Evolutionary conservation across 2,797 vertebrate genomes (phyloP), one percentile per base, ranked within the genome.

Genomic region (Tiaroga cobitis): DNA sequence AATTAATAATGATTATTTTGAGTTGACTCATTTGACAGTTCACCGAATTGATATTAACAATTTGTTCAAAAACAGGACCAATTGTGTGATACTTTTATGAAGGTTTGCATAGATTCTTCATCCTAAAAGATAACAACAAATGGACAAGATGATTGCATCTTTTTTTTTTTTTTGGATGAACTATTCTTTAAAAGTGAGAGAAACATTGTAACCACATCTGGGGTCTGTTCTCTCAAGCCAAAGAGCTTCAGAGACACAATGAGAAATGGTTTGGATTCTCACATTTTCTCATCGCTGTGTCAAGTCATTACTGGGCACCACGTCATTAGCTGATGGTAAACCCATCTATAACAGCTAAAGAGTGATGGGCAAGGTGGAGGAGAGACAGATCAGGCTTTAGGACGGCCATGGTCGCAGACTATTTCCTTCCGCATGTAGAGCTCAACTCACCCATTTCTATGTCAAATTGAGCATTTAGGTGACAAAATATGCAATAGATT

Each of bases 261-360:
- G 92, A 92, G 85, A 87, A 90, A 91, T 91, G 91, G 90, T 87
- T 87, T 90, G 90, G 87, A 89, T 90, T 90, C 90, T 93, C 91
- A 91, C 87, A 91, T 94, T 91, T 92, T 86, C 91, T 93, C 92
- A 91, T 92, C 81, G 59, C 91, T 92, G 90, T 92, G 90, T 93
- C 91, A 93, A 92, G 91, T 92, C 92, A 94, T 94, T 94, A 94
- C 85, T 90, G 91, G 89, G 89, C 89, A 94, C 90, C 86, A 89
- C 91, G 90, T 93, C 91, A 93, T 94, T 95, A 94, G 92, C 92
- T 93, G 92, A 93, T 94, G 91, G 90, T 90, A 90, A 88, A 91
- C 86, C 90, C 89, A 92, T 94, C 91, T 91, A 94, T 94, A 92
- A 92, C 69, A 86, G 88, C 84, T 89, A 90, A 90, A 88, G 91